Conservation (phyloP, 2,888 invertebrate species). For the Drosophila kokeensis region DNA sequence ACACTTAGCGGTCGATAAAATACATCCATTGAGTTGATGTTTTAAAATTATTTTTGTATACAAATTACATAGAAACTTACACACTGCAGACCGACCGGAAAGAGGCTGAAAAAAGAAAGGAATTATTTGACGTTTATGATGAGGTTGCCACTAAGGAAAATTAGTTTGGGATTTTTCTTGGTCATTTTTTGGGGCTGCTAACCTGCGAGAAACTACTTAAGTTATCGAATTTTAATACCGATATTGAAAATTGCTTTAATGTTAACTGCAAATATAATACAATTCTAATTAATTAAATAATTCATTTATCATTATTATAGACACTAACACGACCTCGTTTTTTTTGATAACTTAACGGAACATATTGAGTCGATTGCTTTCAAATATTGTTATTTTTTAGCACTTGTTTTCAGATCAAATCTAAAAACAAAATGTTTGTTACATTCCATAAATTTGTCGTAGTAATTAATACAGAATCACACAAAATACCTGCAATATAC, state of each 20-base stretch:
- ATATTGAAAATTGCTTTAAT: not conserved
- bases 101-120: conserved; percentile 81
- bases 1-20: conserved; percentile 18
- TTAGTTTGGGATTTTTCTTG: conserved; percentile 1
- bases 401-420: not conserved
- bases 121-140: conserved; percentile 77
- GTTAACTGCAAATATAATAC: not conserved
- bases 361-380: not conserved
- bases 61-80: conserved; percentile 79
- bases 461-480: not conserved
- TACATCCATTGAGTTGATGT: conserved; percentile 73
- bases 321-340: not conserved
- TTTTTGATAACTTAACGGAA: not conserved
- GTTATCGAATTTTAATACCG: not conserved
- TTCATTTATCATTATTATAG: not conserved
- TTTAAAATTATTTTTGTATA: conserved; percentile 68
- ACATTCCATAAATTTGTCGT: not conserved
- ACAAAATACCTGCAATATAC: not conserved
- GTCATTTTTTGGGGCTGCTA: conserved; percentile 28
- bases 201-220: not conserved
- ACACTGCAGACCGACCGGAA: conserved; percentile 84
- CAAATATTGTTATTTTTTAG: not conserved
- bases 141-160: conserved; percentile 54
- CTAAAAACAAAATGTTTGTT: not conserved
- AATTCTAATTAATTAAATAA: not conserved